Conservation (phyloP, 2,113 vertebrate species). For the Corydoras maculifer region DNA sequence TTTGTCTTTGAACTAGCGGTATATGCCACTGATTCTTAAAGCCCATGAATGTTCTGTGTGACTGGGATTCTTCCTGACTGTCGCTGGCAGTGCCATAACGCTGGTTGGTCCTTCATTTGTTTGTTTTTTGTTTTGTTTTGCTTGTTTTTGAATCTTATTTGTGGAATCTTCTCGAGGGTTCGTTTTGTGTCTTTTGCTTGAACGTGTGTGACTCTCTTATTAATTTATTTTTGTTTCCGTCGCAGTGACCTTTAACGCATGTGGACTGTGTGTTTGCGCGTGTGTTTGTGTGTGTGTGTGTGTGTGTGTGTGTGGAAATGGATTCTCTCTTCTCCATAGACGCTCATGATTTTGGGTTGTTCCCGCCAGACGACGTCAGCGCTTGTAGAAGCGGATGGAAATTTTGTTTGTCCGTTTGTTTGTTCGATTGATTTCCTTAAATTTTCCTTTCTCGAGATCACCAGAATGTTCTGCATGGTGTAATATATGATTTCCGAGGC, state of each 20-base stretch:
- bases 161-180: constrained; percentile 26
- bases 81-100: constrained; percentile 26
- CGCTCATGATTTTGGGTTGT: constrained; percentile 25
- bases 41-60: constrained; percentile 21
- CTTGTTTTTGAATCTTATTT: constrained; percentile 27
- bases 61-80: constrained; percentile 8
- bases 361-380: constrained; percentile 8
- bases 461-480: constrained; percentile 34
- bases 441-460: constrained; percentile 13
- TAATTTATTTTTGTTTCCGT: neutral
- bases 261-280: neutral
- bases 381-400: neutral
- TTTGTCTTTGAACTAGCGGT: constrained; percentile 13
- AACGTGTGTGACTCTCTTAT: constrained; percentile 12
- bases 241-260: constrained; percentile 36
- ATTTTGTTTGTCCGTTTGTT: too few relatives aligned
- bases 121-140: neutral
- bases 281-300: neutral
- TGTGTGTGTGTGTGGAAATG: constrained; percentile 17
- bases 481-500: constrained; percentile 22
- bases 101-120: constrained; percentile 29
- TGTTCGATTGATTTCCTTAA: neutral
- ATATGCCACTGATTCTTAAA: constrained; percentile 29
- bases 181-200: constrained; percentile 22
- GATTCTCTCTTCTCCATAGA: constrained; percentile 13